A percentile compares a stretch with the other conserved stretches of the same genome.
These are phyloP conservation scores for Drosophila novamexicana DNA, from an alignment of 1,140 invertebrate species.

Conservation along the genomic window DNA sequence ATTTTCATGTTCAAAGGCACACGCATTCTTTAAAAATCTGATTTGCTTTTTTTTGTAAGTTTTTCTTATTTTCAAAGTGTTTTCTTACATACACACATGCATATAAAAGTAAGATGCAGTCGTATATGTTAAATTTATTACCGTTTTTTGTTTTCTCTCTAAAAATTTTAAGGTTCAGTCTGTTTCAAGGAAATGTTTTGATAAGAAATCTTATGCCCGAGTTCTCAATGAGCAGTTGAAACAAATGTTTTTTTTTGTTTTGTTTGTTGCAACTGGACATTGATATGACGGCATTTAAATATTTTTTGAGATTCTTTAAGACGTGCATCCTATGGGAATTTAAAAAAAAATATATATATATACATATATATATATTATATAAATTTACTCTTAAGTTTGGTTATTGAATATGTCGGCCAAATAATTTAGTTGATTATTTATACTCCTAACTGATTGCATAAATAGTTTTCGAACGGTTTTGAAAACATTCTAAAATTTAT, in stretches of 20 bases:
- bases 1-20: constrained; percentile 69
- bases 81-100: constrained; percentile 51
- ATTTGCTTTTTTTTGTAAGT: constrained; percentile 45
- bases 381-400: constrained; percentile 40
- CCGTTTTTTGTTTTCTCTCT: constrained; percentile 39
- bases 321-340: constrained; percentile 62
- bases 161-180: constrained; percentile 75
- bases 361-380: constrained; percentile 18
- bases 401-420: constrained; percentile 62
- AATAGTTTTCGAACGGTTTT: constrained; percentile 54
- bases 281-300: constrained; percentile 25
- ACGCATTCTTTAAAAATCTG: constrained; percentile 77
- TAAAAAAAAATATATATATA: constrained; percentile 29
- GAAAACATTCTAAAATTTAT: constrained; percentile 44
- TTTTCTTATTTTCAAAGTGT: constrained; percentile 39
- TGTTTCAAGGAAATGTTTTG: constrained; percentile 81
- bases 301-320: constrained; percentile 78
- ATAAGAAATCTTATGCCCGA: constrained; percentile 57
- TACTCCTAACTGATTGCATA: constrained; percentile 54
- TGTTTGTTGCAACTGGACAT: neutral
- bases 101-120: constrained; percentile 65
- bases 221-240: constrained; percentile 13
- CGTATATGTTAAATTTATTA: constrained; percentile 40
- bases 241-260: neutral
- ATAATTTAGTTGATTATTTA: constrained; percentile 28